Evolutionary conservation across 2,113 vertebrate genomes (phyloP), one percentile per base, ranked within the genome.

Genomic region (Cepphus grylle): DNA sequence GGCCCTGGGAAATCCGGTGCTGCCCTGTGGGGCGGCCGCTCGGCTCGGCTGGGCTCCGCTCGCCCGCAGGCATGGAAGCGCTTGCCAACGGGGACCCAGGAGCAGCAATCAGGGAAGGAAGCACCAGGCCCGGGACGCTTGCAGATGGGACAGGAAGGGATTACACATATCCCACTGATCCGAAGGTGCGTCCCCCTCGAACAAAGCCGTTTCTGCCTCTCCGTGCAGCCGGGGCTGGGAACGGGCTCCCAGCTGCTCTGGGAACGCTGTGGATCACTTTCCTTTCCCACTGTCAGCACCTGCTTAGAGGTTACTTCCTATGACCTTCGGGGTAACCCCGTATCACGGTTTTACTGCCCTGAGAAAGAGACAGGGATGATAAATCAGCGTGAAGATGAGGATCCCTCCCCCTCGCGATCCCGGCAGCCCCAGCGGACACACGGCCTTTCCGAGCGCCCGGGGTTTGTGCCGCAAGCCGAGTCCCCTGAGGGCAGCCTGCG

Each of bases 201-300:
- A 97, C 96, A 97, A 96, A 96, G 95, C 78, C 0, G 0, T 80
- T 94, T 81, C 91, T 91, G 83, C 88, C 70, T 81, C 56, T 65
- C 43, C 1, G 22, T 1, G 11, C 84, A 91, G 90, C 66, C 77
- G 0, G 63, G 66, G 82, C 93, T 95, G 90, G 80, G 93, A 95
- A 88, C 3, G 1, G 66, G 69, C 82, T 95, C 86, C 81, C 96
- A 97, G 89, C 96, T 95, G 96, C 86, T 67, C 95, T 90, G 93
- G 93, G 92, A 96, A 96, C 4, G 4, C 88, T 2, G 2, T 5
- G 1, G 84, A 96, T 87, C 87, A 91, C 94, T 96, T 92, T 96
- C 88, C 90, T 95, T 95, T 96, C 95, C 92, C 96, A 95, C 95
- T 96, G 95, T 90, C 94, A 81, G 71, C 97, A 97, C 96, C 96